Base-by-base conservation (phyloP, 2,888 invertebrate species). In the Ischnura elegans region DNA sequence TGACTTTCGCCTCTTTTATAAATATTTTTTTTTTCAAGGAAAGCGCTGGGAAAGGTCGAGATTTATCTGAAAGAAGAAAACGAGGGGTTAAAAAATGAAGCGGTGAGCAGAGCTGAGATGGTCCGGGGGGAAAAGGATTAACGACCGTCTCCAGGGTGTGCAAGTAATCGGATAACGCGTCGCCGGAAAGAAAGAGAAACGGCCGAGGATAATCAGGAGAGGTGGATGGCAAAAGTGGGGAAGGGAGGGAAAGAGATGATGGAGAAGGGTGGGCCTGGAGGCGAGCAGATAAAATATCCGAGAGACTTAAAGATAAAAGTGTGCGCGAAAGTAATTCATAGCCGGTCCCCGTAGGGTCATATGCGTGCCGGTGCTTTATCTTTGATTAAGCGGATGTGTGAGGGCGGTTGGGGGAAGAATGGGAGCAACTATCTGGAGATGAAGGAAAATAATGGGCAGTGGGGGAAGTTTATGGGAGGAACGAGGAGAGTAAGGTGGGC, bases 251-350 rank as follows among this genome's bases (percentile, higher is more conserved):
- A 93, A 94, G 55, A 61, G 25, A 76, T 76, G 76, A 87, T 94
- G 94, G 94, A 87, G 94, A 95, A 95, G 94, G 94, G 94, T 95
- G 96, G 97, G 97, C 97, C 96, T 96, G 96, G 96, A 95, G 96
- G 96, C 96, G 96, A 96, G 96, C 96, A 96, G 90, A 90, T 90
- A 90, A 90, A 90, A 66, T 61, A 66, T 90, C 43, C 90, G 61
- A 45, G 90, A 61, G 61, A 87, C 87, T 87, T 51, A 21, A 66
- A 90, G 90, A 90, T 90, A 90, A 51, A n/a, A 90, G 90, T 90
- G 90, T 66, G 90, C 90, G 90, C 61, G 90, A 90, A 90, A 90
- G 90, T 90, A 61, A 90, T 90, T 90, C 90, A 90, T 90, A 66
- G 90, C 90, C n/a, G 42, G 87, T 55, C 61, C n/a, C 90, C 42